Evolutionary conservation across 2,888 invertebrate species (phyloP).

Genomic region (Aspidiotus destructor): DNA sequence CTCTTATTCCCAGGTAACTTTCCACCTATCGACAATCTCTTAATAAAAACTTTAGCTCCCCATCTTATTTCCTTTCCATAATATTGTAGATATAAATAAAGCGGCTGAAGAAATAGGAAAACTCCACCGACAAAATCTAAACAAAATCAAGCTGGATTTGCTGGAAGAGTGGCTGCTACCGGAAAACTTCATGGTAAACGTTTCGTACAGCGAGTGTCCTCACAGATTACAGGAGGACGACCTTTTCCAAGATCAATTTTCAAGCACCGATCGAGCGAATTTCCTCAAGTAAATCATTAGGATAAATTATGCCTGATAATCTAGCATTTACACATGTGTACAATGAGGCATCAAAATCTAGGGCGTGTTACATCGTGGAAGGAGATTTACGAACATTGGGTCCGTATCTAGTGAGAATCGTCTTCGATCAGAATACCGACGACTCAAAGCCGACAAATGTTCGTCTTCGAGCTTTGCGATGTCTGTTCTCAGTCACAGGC

Average conservation of each 20-base stretch:
- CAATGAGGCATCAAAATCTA: constrained; percentile 33
- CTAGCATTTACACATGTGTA: neutral
- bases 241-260: constrained; percentile 11
- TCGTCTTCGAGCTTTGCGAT: constrained; percentile 41
- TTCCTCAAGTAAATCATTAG: constrained; percentile 11
- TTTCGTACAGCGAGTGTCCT: constrained; percentile 16
- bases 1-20: constrained; percentile 36
- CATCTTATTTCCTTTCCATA: neutral
- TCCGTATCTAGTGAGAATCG: constrained; percentile 41
- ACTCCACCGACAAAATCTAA: constrained; percentile 43
- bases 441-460: constrained; percentile 39
- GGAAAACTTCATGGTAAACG: constrained; percentile 24
- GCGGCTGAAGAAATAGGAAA: constrained; percentile 44
- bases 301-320: neutral
- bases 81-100: constrained; percentile 44
- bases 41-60: neutral
- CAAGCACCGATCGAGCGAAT: constrained; percentile 23
- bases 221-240: constrained; percentile 1
- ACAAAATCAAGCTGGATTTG: constrained; percentile 42
- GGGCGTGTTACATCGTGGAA: constrained; percentile 43
- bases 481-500: constrained; percentile 41
- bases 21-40: neutral
- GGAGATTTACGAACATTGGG: constrained; percentile 39
- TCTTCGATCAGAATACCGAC: constrained; percentile 37
- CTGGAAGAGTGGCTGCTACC: constrained; percentile 43